phyloP scores from a whole-genome alignment of 2,888 invertebrate genomes.

The Himalopsyche japonica region DNA sequence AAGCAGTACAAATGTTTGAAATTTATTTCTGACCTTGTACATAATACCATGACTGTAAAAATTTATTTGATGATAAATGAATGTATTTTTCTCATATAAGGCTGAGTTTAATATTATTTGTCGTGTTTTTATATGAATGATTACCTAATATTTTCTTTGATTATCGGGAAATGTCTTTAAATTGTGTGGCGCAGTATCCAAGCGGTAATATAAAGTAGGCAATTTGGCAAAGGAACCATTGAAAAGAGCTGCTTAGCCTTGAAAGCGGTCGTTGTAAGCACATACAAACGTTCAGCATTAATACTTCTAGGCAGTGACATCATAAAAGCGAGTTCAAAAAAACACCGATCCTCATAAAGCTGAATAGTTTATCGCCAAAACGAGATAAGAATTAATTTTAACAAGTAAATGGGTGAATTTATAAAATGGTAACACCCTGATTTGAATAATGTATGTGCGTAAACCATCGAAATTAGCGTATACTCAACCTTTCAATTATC shows the following conservation, averaged over 20 bases:
- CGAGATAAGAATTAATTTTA: neutral
- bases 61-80: too few relatives aligned
- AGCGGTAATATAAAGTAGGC: neutral
- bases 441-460: neutral
- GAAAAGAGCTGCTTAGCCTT: slow-evolving; percentile 19
- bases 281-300: slow-evolving; percentile 29
- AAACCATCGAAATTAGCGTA: neutral
- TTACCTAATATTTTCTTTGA: too few relatives aligned
- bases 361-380: neutral
- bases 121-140: too few relatives aligned
- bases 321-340: slow-evolving; percentile 12
- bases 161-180: too few relatives aligned
- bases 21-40: too few relatives aligned
- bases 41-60: too few relatives aligned
- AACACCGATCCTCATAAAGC: slow-evolving; percentile 1
- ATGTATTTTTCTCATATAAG: too few relatives aligned
- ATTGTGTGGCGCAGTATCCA: neutral
- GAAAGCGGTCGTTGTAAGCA: slow-evolving; percentile 28
- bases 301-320: slow-evolving; percentile 25
- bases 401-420: neutral
- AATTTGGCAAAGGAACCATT: neutral
- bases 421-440: neutral
- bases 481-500: neutral
- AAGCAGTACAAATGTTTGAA: too few relatives aligned
- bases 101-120: too few relatives aligned